A percentile compares a stretch with the other conserved stretches of the same genome.
Evolutionary conservation across 1,140 invertebrate genomes (phyloP).

Genomic region (Bicyclus anynana): DNA sequence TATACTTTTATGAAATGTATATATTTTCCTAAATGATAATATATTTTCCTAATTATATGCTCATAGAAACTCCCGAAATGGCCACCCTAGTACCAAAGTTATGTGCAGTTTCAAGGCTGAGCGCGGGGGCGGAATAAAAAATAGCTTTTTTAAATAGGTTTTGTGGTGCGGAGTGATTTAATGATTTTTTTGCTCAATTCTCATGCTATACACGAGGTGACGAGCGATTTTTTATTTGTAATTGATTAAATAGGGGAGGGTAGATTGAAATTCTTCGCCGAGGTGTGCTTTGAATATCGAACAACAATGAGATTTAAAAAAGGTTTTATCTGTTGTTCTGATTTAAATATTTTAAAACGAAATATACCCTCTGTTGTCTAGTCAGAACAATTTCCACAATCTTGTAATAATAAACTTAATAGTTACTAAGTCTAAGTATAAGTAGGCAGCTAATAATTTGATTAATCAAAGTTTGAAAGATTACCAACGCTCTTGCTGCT

Average conservation of each 20-base stretch:
- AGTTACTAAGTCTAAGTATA: no score
- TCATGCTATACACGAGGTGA: conserved; percentile 59
- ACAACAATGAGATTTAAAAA: background rate
- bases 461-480: no score
- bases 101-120: conserved; percentile 41
- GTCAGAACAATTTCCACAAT: no score
- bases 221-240: conserved; percentile 67
- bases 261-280: conserved; percentile 62
- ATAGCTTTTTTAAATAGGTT: conserved; percentile 70
- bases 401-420: no score
- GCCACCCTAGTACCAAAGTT: conserved; percentile 31
- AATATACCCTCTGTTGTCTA: no score
- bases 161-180: conserved; percentile 67
- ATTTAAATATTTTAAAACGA: background rate
- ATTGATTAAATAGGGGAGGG: conserved; percentile 58
- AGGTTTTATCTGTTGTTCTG: background rate
- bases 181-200: conserved; percentile 52
- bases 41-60: background rate
- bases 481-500: no score
- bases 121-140: conserved; percentile 53
- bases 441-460: no score
- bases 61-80: background rate
- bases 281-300: conserved; percentile 51
- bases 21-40: no score
- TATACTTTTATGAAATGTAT: no score